Percentiles rank a stretch among this genome's conserved stretches.
These are phyloP conservation scores for Netelia inedita DNA, from an alignment of 2,888 invertebrate genomes.

Conservation along the genomic window DNA sequence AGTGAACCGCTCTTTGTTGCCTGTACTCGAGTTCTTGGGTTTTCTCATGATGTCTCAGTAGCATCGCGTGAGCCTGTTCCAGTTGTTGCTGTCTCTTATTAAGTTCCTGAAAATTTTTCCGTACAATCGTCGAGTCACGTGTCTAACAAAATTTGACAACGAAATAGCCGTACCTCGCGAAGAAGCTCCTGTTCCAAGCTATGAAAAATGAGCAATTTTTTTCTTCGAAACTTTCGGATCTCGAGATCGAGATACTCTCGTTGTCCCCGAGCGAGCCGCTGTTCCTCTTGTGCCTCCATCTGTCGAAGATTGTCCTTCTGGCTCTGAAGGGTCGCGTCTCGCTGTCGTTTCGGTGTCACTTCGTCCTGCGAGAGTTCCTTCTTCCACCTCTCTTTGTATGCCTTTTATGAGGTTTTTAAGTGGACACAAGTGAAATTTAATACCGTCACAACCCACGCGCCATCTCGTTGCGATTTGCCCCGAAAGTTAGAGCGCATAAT, in stretches of 20 bases:
- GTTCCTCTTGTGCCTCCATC: slow-evolving; percentile 96
- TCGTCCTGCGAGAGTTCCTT: slow-evolving; percentile 96
- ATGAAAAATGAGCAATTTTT: slow-evolving; percentile 94
- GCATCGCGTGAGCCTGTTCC: slow-evolving; percentile 97
- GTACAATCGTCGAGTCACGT: no score
- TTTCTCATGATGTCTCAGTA: slow-evolving; percentile 98
- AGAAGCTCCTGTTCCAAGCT: slow-evolving; percentile 96
- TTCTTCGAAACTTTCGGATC: slow-evolving; percentile 96
- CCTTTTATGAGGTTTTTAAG: slow-evolving; percentile 84
- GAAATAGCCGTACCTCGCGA: slow-evolving; percentile 89
- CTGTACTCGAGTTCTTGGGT: slow-evolving; percentile 98
- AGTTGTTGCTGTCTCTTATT: slow-evolving; percentile 97
- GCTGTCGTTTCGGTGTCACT: slow-evolving; percentile 95
- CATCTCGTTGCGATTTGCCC: slow-evolving; percentile 12
- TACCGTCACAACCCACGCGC: slow-evolving; percentile 46
- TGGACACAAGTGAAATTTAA: slow-evolving; percentile 35
- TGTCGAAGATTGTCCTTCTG: slow-evolving; percentile 97
- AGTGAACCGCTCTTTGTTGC: slow-evolving; percentile 97
- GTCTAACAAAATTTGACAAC: background rate
- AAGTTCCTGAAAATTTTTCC: slow-evolving; percentile 89
- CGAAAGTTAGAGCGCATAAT: slow-evolving; percentile 24
- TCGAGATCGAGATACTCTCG: slow-evolving; percentile 96
- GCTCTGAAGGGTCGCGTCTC: slow-evolving; percentile 95
- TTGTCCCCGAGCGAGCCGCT: slow-evolving; percentile 94
- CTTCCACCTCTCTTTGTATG: slow-evolving; percentile 98